These are phyloP conservation scores for Calameuta filiformis DNA, from an alignment of 2,888 invertebrate species.

Conservation along the genomic window DNA sequence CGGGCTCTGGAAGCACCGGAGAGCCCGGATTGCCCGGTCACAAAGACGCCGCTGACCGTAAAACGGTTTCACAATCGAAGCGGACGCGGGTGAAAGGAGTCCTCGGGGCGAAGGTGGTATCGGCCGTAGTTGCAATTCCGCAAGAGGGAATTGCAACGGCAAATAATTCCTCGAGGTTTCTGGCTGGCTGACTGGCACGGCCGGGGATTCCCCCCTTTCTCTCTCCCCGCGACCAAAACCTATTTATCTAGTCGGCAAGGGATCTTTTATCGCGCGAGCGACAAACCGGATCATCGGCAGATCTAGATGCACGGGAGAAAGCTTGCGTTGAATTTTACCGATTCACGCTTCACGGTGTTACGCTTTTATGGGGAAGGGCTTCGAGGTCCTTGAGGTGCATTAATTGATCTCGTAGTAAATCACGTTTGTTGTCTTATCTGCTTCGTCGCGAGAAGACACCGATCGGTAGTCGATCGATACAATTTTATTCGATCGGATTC, in stretches of 20 bases:
- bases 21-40: constrained; percentile 3
- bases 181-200: background rate
- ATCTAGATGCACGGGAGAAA: background rate
- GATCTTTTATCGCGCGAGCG: background rate
- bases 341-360: background rate
- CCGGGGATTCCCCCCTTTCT: too few relatives aligned
- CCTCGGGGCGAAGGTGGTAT: background rate
- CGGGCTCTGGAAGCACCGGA: background rate
- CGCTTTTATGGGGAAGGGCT: background rate
- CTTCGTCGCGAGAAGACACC: background rate
- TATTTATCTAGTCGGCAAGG: too few relatives aligned
- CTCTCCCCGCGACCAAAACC: too few relatives aligned
- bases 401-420: background rate
- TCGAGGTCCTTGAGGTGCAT: background rate
- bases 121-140: constrained; percentile 37
- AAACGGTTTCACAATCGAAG: constrained; percentile 36
- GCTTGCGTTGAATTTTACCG: too few relatives aligned
- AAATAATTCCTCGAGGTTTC: constrained; percentile 36
- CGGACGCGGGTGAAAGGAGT: constrained; percentile 22
- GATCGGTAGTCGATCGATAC: background rate
- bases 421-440: background rate
- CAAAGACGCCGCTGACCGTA: constrained; percentile 20
- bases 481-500: background rate
- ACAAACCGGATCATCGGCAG: background rate
- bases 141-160: constrained; percentile 42